Evolutionary conservation across 2,113 vertebrate genomes (phyloP).

Genomic region (Syrmaticus mikado): DNA sequence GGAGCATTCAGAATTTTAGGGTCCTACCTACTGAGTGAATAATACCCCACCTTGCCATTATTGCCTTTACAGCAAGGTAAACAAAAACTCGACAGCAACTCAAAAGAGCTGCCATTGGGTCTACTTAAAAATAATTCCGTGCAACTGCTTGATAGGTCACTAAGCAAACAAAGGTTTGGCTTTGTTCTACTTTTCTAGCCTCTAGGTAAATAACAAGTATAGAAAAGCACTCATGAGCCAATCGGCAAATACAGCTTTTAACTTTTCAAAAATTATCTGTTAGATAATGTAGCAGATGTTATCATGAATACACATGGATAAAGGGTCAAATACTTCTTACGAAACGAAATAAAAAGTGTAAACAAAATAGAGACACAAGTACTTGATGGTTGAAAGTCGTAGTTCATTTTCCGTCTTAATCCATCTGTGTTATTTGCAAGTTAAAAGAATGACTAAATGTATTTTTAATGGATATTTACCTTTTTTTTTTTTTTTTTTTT

Average conservation of each 20-base stretch:
- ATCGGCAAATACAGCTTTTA: slow-evolving; percentile 53
- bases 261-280: slow-evolving; percentile 32
- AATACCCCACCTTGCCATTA: slow-evolving; percentile 50
- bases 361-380: no score
- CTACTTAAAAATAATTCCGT: slow-evolving; percentile 58
- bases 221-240: slow-evolving; percentile 21
- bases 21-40: slow-evolving; percentile 54
- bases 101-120: slow-evolving; percentile 35
- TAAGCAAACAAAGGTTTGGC: slow-evolving; percentile 61
- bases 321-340: no score
- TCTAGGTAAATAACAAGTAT: slow-evolving; percentile 44
- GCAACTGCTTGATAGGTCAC: slow-evolving; percentile 33
- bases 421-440: background rate
- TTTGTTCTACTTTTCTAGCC: slow-evolving; percentile 66
- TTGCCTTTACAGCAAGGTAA: slow-evolving; percentile 63
- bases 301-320: background rate
- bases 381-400: no score
- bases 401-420: no score
- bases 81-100: slow-evolving; percentile 62
- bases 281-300: slow-evolving; percentile 12
- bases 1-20: slow-evolving; percentile 61
- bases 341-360: no score
- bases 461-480: background rate
- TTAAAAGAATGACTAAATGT: background rate
- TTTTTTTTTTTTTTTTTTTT: background rate